A percentile compares a stretch with the other conserved stretches of the same genome.
Evolutionary conservation across 2,888 invertebrate species (phyloP).

Genomic region (Physocephala rufipes): DNA sequence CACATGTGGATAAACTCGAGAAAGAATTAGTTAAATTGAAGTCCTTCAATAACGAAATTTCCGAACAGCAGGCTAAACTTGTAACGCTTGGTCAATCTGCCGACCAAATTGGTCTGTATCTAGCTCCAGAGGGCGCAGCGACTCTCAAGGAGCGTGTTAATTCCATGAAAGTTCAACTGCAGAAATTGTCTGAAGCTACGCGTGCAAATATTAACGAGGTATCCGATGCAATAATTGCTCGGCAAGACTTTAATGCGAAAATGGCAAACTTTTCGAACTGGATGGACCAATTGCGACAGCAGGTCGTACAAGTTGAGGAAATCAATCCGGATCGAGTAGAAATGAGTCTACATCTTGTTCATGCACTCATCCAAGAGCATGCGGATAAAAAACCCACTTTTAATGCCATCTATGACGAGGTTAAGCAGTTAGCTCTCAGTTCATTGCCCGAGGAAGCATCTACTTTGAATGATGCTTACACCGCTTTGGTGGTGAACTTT

Average conservation of each 20-base stretch:
- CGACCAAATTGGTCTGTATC: constrained; percentile 79
- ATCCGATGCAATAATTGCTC: constrained; percentile 81
- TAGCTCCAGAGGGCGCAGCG: constrained; percentile 81
- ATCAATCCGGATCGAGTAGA: constrained; percentile 85
- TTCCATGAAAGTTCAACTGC: constrained; percentile 78
- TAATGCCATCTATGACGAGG: constrained; percentile 81
- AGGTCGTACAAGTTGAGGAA: constrained; percentile 81
- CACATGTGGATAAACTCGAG: constrained; percentile 79
- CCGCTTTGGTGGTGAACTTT: constrained; percentile 79
- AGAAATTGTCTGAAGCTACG: constrained; percentile 79
- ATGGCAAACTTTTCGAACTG: constrained; percentile 82
- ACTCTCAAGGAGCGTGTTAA: constrained; percentile 77
- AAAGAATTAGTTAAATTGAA: constrained; percentile 80
- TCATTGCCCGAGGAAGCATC: constrained; percentile 80
- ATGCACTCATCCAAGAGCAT: constrained; percentile 84
- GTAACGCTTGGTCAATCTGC: constrained; percentile 81
- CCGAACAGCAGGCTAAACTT: constrained; percentile 84
- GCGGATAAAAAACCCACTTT: constrained; percentile 83
- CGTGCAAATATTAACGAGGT: constrained; percentile 80
- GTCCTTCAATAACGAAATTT: constrained; percentile 84
- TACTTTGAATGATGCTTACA: constrained; percentile 78
- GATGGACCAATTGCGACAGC: constrained; percentile 78
- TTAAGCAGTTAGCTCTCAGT: constrained; percentile 77
- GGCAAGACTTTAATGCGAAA: constrained; percentile 85
- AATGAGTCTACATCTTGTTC: constrained; percentile 78